Base-by-base conservation (phyloP, 2,113 vertebrate species). In the Xiphophorus couchianus region DNA sequence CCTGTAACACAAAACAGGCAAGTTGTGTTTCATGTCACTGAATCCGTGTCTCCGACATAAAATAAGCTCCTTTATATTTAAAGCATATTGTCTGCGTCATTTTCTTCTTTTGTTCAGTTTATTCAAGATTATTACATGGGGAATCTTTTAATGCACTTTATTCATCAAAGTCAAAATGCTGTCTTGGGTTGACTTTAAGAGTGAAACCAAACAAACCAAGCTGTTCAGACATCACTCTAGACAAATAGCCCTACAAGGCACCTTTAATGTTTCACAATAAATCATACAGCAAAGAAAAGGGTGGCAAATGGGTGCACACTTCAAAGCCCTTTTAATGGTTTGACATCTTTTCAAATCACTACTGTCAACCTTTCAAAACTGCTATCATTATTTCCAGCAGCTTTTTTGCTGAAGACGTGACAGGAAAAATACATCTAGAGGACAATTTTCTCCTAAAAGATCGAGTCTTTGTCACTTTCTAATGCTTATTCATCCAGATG, bases 361-460 rank as follows among this genome's bases (percentile, higher is more conserved):
- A 88, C 88, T 88, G 89, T 90, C 90, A 91, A 77, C 91, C 85
- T 90, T 81, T 90, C 87, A 90, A 87, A 89, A 77, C 83, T 62
- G 30, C 81, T 71, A 76, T 84, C 80, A 85, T 90, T 84, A 89
- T 89, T 86, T 90, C 88, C 84, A 78, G 73, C 77, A 90, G 85
- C 74, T 48, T 79, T 67, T 80, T 66, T 71, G 35, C 65, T 28
- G 70, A 79, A 73, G 37, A 71, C 75, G 28, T 86, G 90, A 90
- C 87, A 88, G 70, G 78, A 83, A 83, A 88, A 86, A 80, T 88
- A 77, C 71, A 83, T 33, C 69, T 72, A 72, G 33, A 75, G 66
- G 48, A 60, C 3, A 0, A 60, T 25, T 15, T 58, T 30, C n/a
- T 8, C 4, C 27, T 29, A 11, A 77, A 82, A 85, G 61, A 80